Base-by-base conservation (phyloP, 2,113 vertebrate genomes). In the Apodemus speciosus region DNA sequence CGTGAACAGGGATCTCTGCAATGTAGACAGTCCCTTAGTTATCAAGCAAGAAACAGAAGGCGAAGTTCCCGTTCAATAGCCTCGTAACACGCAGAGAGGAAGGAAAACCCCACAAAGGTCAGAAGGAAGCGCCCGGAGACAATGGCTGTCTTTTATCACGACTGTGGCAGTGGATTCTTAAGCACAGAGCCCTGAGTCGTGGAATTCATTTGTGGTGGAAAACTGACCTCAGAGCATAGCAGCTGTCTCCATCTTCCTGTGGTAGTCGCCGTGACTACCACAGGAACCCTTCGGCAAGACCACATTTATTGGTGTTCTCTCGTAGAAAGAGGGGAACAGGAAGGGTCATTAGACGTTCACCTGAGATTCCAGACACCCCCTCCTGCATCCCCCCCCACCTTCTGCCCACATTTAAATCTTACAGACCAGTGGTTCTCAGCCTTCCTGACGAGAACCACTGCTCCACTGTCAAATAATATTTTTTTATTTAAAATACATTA, bases 11-110 rank as follows among this genome's bases (percentile, higher is more conserved):
- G 58, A 53, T 68, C 84, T 21, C 79, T 64, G 9, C 68, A 27
- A 95, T 72, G 85, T 85, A 80, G 72, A 60, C 5, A 35, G 30
- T 38, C 66, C 83, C 71, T 77, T 30, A 91, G n/a, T 43, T 56
- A 76, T 91, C 40, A 91, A 88, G 72, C 60, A 89, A 80, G 58
- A 75, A 25, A 93, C 40, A 32, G 60, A 51, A 62, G 62, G 27
- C 6, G 2, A 43, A 43, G 62, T 25, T 71, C 11, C 27, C 2
- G 20, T 80, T 62, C 32, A 51, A 71, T 9, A 35, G 73, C 56
- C 85, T 89, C 40, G 51, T 35, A 60, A 53, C 16, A 80, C 30
- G 20, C 21, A 66, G 13, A 76, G 43, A 9, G 25, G 27, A 66
- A 27, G 11, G 9, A 2, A 56, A 58, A 56, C 18, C 16, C 30